Conservation (phyloP, 2,888 invertebrate species). For the Encarsia formosa region DNA sequence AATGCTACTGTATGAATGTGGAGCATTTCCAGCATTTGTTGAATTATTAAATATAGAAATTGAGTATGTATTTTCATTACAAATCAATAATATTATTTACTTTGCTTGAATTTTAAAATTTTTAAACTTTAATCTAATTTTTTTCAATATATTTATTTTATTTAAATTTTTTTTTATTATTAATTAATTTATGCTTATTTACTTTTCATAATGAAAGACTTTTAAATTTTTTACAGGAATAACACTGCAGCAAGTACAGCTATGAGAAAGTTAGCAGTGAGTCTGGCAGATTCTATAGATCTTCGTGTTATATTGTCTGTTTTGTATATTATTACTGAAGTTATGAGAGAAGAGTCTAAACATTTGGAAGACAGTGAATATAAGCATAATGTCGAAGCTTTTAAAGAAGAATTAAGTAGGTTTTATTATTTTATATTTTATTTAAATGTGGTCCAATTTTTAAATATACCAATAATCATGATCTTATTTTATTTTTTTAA, state of each 20-base stretch:
- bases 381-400: slow-evolving; percentile 56
- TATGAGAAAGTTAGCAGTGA: slow-evolving; percentile 73
- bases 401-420: slow-evolving; percentile 61
- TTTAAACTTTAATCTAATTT: too few relatives aligned
- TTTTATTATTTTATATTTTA: slow-evolving; percentile 14
- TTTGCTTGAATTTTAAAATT: too few relatives aligned
- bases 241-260: slow-evolving; percentile 67
- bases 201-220: neutral
- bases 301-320: slow-evolving; percentile 89
- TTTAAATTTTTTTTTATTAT: neutral
- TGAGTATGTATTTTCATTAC: slow-evolving; percentile 61
- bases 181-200: neutral
- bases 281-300: slow-evolving; percentile 86
- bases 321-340: slow-evolving; percentile 92
- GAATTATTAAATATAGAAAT: slow-evolving; percentile 94
- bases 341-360: slow-evolving; percentile 69
- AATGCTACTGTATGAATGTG: slow-evolving; percentile 82
- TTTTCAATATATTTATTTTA: too few relatives aligned
- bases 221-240: slow-evolving; percentile 55
- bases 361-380: slow-evolving; percentile 52
- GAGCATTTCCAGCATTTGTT: slow-evolving; percentile 84
- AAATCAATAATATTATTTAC: neutral
- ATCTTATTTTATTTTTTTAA: slow-evolving; percentile 32
- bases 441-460: too few relatives aligned
- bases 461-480: too few relatives aligned